Percentiles rank a stretch among this genome's conserved stretches.
Conservation (phyloP, 2,888 invertebrate genomes). For the Branchellion lobata region DNA sequence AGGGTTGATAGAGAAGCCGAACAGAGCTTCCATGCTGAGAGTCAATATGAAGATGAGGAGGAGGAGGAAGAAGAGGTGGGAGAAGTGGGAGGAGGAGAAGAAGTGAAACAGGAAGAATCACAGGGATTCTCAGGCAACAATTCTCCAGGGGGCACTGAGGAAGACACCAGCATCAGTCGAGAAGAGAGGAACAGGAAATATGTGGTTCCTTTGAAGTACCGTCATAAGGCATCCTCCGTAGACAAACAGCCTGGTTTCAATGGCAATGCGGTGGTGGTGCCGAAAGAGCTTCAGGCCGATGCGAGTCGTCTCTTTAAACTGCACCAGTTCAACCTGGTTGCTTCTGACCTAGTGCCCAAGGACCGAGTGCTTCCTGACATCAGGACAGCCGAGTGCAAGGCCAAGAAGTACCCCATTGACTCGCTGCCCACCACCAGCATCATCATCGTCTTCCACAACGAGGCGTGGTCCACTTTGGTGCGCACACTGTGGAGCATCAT, state of each 20-base stretch:
- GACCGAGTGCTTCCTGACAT: conserved; percentile 30
- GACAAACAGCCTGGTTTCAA: conserved; percentile 19
- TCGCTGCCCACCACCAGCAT: conserved; percentile 83
- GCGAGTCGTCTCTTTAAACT: conserved; percentile 22
- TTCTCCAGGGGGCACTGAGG: not conserved
- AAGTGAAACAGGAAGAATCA: not conserved
- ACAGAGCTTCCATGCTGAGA: conserved; percentile 50
- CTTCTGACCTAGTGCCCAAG: conserved; percentile 12
- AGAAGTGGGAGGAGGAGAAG: not conserved
- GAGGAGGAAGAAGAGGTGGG: too few species aligned
- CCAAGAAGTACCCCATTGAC: conserved; percentile 59
- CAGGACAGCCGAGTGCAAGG: conserved; percentile 64
- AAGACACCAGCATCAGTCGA: not conserved
- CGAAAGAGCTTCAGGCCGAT: conserved; percentile 12
- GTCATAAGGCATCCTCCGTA: not conserved
- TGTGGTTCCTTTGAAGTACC: not conserved
- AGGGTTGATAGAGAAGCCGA: conserved; percentile 52
- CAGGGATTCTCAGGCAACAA: not conserved
- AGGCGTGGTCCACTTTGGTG: conserved; percentile 94
- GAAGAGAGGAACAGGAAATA: conserved; percentile 6
- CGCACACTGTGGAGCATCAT: conserved; percentile 96
- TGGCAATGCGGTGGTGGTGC: conserved; percentile 14
- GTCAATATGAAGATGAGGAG: too few species aligned
- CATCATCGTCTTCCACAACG: conserved; percentile 98
- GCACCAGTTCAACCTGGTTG: conserved; percentile 40